phyloP scores from a whole-genome alignment of 35 echinoderm and acorn worm species.

The Amphiura filiformis region DNA sequence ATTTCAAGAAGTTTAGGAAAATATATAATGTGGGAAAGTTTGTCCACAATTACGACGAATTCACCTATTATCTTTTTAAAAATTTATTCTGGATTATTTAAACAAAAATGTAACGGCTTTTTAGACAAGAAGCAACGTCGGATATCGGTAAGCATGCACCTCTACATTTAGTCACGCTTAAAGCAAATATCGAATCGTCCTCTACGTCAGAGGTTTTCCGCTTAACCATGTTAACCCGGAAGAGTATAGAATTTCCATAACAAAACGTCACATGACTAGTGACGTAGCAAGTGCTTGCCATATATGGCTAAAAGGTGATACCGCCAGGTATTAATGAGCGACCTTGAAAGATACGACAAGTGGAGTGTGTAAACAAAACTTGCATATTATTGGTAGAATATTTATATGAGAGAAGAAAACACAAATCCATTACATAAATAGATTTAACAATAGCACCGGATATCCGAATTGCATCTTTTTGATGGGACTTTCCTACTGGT shows the following conservation, averaged over 20 bases:
- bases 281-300: background rate
- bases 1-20: background rate
- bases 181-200: background rate
- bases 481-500: no score
- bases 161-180: background rate
- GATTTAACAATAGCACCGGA: no score
- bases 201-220: background rate
- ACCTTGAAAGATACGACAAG: no score
- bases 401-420: no score
- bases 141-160: background rate
- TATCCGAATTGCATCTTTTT: no score
- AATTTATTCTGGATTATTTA: background rate
- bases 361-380: no score
- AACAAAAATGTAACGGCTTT: background rate
- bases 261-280: conserved; percentile 5
- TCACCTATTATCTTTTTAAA: background rate
- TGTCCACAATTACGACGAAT: background rate
- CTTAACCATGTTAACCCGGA: background rate
- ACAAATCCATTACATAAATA: no score
- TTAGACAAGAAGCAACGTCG: background rate
- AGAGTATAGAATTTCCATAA: background rate
- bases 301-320: background rate
- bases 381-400: no score
- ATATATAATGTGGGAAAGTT: background rate
- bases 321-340: background rate